Conservation (phyloP, 2,888 invertebrate genomes). For the Tetragnatha montana region DNA sequence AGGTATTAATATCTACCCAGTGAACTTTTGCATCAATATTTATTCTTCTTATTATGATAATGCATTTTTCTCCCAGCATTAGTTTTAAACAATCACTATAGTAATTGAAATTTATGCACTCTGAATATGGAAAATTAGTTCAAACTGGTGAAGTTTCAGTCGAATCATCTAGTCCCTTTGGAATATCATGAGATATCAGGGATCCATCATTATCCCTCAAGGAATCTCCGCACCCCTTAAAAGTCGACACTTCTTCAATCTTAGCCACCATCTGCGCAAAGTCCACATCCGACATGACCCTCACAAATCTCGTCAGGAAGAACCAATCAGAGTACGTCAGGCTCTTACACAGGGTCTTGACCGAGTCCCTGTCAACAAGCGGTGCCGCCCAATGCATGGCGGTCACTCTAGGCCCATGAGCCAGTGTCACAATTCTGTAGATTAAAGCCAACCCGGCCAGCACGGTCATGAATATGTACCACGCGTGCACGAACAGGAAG, state of each 20-base stretch:
- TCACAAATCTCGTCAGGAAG: slow-evolving; percentile 50
- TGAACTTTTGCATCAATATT: no score
- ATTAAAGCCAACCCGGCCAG: slow-evolving; percentile 41
- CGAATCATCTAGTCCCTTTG: slow-evolving; percentile 25
- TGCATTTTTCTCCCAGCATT: background rate
- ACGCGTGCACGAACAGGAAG: slow-evolving; percentile 60
- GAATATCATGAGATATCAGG: slow-evolving; percentile 15
- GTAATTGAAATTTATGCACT: background rate
- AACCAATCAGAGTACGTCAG: slow-evolving; percentile 55
- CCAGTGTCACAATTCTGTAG: slow-evolving; percentile 33
- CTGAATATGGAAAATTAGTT: background rate
- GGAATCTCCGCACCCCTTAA: slow-evolving; percentile 10
- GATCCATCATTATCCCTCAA: slow-evolving; percentile 7
- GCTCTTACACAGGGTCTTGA: slow-evolving; percentile 33
- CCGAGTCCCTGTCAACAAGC: slow-evolving; percentile 4
- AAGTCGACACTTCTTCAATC: slow-evolving; percentile 34
- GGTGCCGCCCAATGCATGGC: slow-evolving; percentile 9
- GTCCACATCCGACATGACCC: slow-evolving; percentile 48
- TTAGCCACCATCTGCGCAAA: slow-evolving; percentile 61
- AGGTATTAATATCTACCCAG: no score
- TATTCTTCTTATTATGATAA: no score
- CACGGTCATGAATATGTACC: slow-evolving; percentile 54
- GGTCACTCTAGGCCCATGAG: slow-evolving; percentile 6
- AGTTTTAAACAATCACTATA: background rate
- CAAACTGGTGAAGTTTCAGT: slow-evolving; percentile 43